Conservation (phyloP, 2,113 vertebrate genomes). For the Oxygymnocypris stewartii region DNA sequence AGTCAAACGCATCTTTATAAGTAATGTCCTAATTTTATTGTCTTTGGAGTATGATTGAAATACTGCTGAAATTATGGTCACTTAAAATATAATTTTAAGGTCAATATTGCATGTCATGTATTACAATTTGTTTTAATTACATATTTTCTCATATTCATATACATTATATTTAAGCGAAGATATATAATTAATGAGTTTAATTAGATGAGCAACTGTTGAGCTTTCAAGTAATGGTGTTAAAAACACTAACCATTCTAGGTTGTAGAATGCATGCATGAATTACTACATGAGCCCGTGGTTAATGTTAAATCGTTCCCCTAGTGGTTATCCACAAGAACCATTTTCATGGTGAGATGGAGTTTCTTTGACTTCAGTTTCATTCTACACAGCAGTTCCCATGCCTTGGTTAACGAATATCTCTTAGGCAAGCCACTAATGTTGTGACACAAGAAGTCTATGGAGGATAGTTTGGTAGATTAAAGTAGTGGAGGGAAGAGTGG, state of each 20-base stretch:
- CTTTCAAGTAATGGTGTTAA: slow-evolving; percentile 38
- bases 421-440: slow-evolving; percentile 30
- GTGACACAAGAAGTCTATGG: slow-evolving; percentile 43
- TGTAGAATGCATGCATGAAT: slow-evolving; percentile 53
- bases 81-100: no score
- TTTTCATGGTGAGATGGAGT: slow-evolving; percentile 48
- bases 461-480: slow-evolving; percentile 36
- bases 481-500: slow-evolving; percentile 22
- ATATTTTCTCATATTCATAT: no score
- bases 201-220: background rate
- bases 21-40: no score
- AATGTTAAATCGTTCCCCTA: slow-evolving; percentile 57
- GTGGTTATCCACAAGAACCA: slow-evolving; percentile 59
- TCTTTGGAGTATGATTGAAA: no score
- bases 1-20: no score
- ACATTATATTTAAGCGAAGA: background rate
- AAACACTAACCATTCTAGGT: slow-evolving; percentile 46
- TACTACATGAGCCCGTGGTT: slow-evolving; percentile 51
- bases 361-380: slow-evolving; percentile 41
- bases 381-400: slow-evolving; percentile 38
- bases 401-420: slow-evolving; percentile 34
- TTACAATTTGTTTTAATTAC: no score
- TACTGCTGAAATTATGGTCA: no score
- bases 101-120: no score
- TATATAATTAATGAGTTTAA: background rate